A percentile compares a stretch with the other conserved stretches of the same genome.
These are phyloP conservation scores for Cryptotermes secundus DNA, from an alignment of 1,140 invertebrate genomes.

Conservation along the genomic window DNA sequence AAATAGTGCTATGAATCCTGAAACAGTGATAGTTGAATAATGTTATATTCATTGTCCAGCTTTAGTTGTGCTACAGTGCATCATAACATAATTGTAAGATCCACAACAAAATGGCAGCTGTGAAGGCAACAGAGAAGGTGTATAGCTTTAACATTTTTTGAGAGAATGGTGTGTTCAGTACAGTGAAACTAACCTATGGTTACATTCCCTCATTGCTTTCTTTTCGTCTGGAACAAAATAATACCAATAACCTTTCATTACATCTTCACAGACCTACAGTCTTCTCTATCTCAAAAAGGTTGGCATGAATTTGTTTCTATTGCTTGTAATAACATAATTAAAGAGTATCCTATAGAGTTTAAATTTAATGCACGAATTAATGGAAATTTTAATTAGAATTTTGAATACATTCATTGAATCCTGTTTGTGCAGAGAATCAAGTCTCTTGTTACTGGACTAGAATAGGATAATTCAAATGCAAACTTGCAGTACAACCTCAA, in stretches of 20 bases:
- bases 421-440: background rate
- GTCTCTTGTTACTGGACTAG: no score
- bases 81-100: background rate
- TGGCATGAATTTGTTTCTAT: constrained; percentile 43
- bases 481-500: background rate
- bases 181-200: background rate
- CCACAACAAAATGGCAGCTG: background rate
- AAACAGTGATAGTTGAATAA: no score
- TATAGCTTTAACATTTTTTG: background rate
- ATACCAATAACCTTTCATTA: constrained; percentile 4
- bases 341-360: background rate
- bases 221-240: background rate
- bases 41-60: background rate
- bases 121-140: background rate
- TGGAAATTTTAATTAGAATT: background rate
- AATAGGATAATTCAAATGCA: background rate
- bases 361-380: background rate
- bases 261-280: constrained; percentile 40
- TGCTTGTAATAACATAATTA: constrained; percentile 11
- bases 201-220: background rate
- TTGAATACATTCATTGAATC: background rate
- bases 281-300: constrained; percentile 55
- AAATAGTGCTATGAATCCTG: no score
- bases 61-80: background rate
- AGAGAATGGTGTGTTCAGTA: background rate